Percentiles rank a stretch among this genome's conserved stretches.
phyloP scores from a whole-genome alignment of 2,888 invertebrate species.

The Drosophila flavopinicola region DNA sequence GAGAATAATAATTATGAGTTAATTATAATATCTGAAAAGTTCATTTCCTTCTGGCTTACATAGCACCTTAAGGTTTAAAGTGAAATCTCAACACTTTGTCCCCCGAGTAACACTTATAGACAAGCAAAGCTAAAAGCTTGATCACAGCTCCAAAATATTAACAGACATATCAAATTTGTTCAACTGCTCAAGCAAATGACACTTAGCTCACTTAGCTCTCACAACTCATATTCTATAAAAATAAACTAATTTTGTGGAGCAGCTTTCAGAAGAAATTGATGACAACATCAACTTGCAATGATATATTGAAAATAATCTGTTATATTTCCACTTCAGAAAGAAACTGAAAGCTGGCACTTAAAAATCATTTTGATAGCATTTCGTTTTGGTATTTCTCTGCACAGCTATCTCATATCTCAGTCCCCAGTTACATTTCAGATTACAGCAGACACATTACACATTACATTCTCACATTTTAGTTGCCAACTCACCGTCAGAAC shows the following conservation, averaged over 20 bases:
- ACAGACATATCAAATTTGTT: too few species aligned
- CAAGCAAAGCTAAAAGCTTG: too few species aligned
- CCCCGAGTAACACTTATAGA: too few species aligned
- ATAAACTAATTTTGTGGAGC: conserved; percentile 7
- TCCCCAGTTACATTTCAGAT: conserved; percentile 36
- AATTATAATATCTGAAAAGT: too few species aligned
- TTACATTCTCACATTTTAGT: conserved; percentile 47
- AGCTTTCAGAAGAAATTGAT: neutral
- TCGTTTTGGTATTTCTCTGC: neutral
- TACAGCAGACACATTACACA: conserved; percentile 35
- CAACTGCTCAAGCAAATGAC: too few species aligned
- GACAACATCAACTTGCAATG: conserved; percentile 2
- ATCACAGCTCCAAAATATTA: too few species aligned
- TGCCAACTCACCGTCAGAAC: conserved; percentile 56
- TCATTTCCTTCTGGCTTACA: too few species aligned
- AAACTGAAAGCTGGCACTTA: conserved; percentile 13
- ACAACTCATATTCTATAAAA: neutral
- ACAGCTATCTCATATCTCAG: conserved; percentile 24
- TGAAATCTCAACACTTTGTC: too few species aligned
- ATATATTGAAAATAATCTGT: conserved; percentile 19
- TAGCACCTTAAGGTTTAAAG: too few species aligned
- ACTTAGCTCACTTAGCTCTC: neutral
- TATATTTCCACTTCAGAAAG: conserved; percentile 18
- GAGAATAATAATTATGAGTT: too few species aligned
- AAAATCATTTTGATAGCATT: conserved; percentile 36